Percentiles rank a stretch among this genome's conserved stretches.
Evolutionary conservation across 2,113 vertebrate genomes (phyloP).

Genomic region (Phaetusa simplex): DNA sequence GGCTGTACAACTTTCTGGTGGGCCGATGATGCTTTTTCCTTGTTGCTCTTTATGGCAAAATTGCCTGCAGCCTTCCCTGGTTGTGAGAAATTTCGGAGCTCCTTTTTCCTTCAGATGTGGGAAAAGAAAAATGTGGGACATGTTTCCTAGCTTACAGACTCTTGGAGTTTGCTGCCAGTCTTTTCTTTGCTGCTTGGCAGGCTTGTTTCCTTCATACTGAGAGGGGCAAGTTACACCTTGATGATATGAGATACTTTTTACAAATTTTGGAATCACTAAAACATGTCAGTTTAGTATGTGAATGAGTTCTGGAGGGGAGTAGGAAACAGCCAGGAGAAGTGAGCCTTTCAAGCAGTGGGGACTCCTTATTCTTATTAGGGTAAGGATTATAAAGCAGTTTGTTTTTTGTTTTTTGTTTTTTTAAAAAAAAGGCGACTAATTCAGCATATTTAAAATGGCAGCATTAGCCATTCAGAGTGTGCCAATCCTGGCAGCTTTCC

Average conservation of each 20-base stretch:
- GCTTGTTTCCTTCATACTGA: neutral
- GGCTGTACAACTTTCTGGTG: neutral
- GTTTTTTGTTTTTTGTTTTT: neutral
- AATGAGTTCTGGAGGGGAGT: neutral
- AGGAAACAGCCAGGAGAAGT: neutral
- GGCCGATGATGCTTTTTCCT: neutral
- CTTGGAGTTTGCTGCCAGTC: neutral
- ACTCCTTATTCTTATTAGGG: neutral
- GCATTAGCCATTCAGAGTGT: conserved; percentile 1
- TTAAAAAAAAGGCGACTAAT: neutral
- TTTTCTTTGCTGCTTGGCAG: neutral
- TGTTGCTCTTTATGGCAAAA: neutral
- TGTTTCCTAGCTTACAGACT: neutral
- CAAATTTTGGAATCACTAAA: neutral
- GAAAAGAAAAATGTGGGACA: neutral
- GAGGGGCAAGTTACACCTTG: neutral
- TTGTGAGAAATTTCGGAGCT: neutral
- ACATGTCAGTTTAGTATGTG: neutral
- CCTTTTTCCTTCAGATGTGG: neutral
- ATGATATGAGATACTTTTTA: neutral
- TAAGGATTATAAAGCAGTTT: neutral
- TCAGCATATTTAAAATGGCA: conserved; percentile 35
- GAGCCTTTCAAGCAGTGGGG: neutral
- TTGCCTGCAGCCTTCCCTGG: neutral
- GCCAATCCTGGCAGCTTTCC: conserved; percentile 33